phyloP scores from a whole-genome alignment of 2,888 invertebrate species.

The Palloptera scutellata region DNA sequence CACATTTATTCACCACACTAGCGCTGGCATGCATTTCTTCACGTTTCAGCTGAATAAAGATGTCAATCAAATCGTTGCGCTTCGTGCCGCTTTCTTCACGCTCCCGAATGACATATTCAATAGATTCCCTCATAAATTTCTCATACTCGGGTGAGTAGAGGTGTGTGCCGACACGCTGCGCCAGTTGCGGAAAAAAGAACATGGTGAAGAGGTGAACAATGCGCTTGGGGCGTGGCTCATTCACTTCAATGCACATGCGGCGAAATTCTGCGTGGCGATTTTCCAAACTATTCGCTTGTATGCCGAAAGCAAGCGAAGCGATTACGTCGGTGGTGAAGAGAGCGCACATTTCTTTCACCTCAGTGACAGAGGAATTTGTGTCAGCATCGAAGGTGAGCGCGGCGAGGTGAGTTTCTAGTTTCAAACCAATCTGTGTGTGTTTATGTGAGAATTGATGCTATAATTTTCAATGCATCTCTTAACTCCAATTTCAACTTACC shows the following conservation, averaged over 20 bases:
- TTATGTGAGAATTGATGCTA: no score
- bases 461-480: no score
- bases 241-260: slow-evolving; percentile 60
- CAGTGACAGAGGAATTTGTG: slow-evolving; percentile 36
- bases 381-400: slow-evolving; percentile 34
- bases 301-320: slow-evolving; percentile 64
- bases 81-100: slow-evolving; percentile 58
- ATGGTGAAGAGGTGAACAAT: slow-evolving; percentile 58
- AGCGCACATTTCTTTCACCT: slow-evolving; percentile 55
- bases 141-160: slow-evolving; percentile 51
- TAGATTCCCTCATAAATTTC: slow-evolving; percentile 59
- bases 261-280: slow-evolving; percentile 63
- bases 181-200: slow-evolving; percentile 62
- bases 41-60: slow-evolving; percentile 63
- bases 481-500: slow-evolving; percentile 23
- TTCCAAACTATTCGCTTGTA: slow-evolving; percentile 63
- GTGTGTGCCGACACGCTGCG: slow-evolving; percentile 50
- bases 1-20: slow-evolving; percentile 46
- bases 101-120: slow-evolving; percentile 61
- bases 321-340: slow-evolving; percentile 64
- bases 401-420: slow-evolving; percentile 50
- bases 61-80: slow-evolving; percentile 66
- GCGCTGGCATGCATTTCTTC: slow-evolving; percentile 35
- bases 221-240: slow-evolving; percentile 54
- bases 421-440: slow-evolving; percentile 49